These are phyloP conservation scores for Enteromius treurensis DNA, from an alignment of 2,797 vertebrate species.

Conservation along the genomic window DNA sequence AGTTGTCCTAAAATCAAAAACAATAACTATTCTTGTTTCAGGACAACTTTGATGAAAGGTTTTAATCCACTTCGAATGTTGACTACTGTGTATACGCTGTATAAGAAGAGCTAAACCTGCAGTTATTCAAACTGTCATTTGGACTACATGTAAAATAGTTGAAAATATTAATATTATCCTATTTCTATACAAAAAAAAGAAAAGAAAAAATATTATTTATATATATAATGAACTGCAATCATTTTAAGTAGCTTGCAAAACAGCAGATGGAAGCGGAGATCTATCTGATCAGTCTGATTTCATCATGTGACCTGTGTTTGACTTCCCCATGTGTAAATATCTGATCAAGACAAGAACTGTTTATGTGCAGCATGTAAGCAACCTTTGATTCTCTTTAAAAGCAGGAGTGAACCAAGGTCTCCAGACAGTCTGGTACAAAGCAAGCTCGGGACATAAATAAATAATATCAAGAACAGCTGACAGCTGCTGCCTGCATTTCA, in stretches of 20 bases:
- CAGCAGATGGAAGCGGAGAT: not conserved
- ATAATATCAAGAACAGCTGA: conserved; percentile 31
- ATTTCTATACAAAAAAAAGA: too few relatives aligned
- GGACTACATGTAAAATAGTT: not conserved
- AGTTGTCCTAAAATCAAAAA: too few relatives aligned
- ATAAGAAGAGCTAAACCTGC: too few relatives aligned
- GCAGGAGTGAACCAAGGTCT: not conserved
- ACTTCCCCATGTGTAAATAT: not conserved
- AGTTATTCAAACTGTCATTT: not conserved
- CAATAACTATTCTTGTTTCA: too few relatives aligned
- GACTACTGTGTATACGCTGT: too few relatives aligned
- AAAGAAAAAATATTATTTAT: too few relatives aligned
- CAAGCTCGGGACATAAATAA: conserved; percentile 26
- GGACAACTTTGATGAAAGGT: too few relatives aligned
- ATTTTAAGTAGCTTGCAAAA: not conserved
- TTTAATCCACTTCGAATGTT: too few relatives aligned
- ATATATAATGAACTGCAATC: not conserved
- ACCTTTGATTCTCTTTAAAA: not conserved
- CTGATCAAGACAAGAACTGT: not conserved
- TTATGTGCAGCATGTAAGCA: not conserved
- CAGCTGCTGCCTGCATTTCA: conserved; percentile 5
- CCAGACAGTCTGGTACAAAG: not conserved
- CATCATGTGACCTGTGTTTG: not conserved
- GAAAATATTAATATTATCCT: not conserved
- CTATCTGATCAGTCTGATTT: not conserved